phyloP scores from a whole-genome alignment of 1,140 invertebrate species.

The Sitobion miscanthi region DNA sequence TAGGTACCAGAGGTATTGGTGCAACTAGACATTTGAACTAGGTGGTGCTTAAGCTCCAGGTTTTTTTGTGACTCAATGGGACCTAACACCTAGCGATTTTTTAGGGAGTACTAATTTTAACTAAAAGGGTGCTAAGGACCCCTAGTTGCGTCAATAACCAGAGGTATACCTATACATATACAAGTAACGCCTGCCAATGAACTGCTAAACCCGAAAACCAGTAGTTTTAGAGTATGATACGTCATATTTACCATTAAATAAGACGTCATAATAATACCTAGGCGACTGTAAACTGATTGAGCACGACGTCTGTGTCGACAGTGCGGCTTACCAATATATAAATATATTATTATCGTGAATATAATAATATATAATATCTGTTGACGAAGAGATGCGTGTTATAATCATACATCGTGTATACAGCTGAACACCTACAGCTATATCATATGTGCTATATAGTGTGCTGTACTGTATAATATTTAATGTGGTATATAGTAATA shows the following conservation, averaged over 20 bases:
- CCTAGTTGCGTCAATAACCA: too few species aligned
- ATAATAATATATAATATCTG: neutral
- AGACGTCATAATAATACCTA: neutral
- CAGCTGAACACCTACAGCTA: neutral
- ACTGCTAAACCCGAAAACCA: neutral
- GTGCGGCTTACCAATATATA: neutral
- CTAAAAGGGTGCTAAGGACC: too few species aligned
- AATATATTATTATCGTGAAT: neutral
- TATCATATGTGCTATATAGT: neutral
- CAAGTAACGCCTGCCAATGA: too few species aligned
- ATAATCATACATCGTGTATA: neutral
- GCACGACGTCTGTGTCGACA: neutral
- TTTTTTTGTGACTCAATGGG: too few species aligned
- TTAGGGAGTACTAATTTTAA: too few species aligned
- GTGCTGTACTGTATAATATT: neutral
- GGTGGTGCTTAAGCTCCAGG: too few species aligned
- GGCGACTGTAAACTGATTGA: neutral
- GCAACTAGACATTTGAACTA: too few species aligned
- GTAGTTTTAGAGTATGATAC: neutral
- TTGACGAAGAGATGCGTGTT: neutral
- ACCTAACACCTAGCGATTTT: too few species aligned
- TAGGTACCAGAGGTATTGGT: too few species aligned
- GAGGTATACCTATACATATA: too few species aligned
- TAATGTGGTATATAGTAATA: neutral
- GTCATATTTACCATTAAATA: neutral